Evolutionary conservation across 2,888 invertebrate species (phyloP).

Genomic region (Drosophila paramelanica): DNA sequence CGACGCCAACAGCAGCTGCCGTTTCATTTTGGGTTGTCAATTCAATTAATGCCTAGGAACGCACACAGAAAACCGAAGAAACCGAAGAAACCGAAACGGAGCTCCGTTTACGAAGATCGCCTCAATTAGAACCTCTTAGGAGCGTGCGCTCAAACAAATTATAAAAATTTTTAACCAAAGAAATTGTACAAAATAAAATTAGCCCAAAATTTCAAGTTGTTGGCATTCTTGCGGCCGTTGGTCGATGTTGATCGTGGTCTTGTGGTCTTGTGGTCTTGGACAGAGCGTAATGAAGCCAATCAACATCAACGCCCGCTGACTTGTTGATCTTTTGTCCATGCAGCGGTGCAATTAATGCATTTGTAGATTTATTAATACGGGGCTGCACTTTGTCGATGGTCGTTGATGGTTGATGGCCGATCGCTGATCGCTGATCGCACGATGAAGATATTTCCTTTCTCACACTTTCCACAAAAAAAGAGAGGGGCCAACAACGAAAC

Average conservation of each 20-base stretch:
- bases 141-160: constrained; percentile 62
- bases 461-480: constrained; percentile 75
- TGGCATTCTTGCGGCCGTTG: constrained; percentile 31
- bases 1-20: constrained; percentile 66
- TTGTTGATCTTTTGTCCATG: constrained; percentile 77
- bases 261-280: constrained; percentile 9
- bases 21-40: constrained; percentile 70
- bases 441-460: constrained; percentile 79
- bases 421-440: constrained; percentile 67
- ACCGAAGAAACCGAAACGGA: background rate
- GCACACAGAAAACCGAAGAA: constrained; percentile 34
- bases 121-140: constrained; percentile 76
- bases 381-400: constrained; percentile 69
- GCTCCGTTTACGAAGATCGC: constrained; percentile 23
- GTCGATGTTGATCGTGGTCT: constrained; percentile 9
- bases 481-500: constrained; percentile 36
- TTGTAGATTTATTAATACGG: constrained; percentile 69
- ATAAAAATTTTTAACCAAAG: constrained; percentile 46
- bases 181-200: constrained; percentile 69
- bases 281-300: constrained; percentile 70
- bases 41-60: constrained; percentile 72
- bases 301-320: constrained; percentile 74
- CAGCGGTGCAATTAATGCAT: constrained; percentile 74
- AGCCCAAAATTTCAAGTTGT: constrained; percentile 48
- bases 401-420: constrained; percentile 58